These are phyloP conservation scores for Aphaenogaster floridana DNA, from an alignment of 1,140 invertebrate species.

Conservation along the genomic window DNA sequence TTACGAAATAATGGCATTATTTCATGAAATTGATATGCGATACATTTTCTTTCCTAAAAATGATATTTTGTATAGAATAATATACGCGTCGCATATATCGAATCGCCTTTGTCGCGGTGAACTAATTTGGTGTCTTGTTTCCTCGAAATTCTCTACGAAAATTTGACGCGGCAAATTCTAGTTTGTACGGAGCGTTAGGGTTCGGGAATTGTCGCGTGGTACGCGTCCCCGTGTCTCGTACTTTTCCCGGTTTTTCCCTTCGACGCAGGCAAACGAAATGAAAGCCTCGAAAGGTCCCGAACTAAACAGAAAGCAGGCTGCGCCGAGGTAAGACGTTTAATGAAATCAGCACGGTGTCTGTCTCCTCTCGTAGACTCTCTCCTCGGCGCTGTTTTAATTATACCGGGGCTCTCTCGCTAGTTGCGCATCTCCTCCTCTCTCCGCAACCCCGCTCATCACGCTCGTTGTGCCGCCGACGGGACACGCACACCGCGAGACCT, in stretches of 20 bases:
- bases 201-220: background rate
- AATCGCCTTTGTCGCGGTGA: background rate
- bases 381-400: slow-evolving; percentile 83
- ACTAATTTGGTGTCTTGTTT: background rate
- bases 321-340: slow-evolving; percentile 84
- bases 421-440: slow-evolving; percentile 59
- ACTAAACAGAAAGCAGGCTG: slow-evolving; percentile 80
- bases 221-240: slow-evolving; percentile 1
- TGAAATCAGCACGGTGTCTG: slow-evolving; percentile 84
- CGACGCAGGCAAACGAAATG: slow-evolving; percentile 69
- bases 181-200: background rate
- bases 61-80: background rate
- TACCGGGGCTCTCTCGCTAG: slow-evolving; percentile 78
- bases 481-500: slow-evolving; percentile 79
- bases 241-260: slow-evolving; percentile 64
- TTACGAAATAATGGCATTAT: background rate
- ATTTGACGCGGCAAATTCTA: slow-evolving; percentile 3
- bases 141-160: slow-evolving; percentile 5
- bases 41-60: background rate
- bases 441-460: slow-evolving; percentile 13
- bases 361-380: slow-evolving; percentile 76
- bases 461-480: slow-evolving; percentile 68
- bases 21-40: background rate
- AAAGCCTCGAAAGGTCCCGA: slow-evolving; percentile 73
- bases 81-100: background rate